phyloP scores from a whole-genome alignment of 1,140 invertebrate species.

The Hyphantria cunea region DNA sequence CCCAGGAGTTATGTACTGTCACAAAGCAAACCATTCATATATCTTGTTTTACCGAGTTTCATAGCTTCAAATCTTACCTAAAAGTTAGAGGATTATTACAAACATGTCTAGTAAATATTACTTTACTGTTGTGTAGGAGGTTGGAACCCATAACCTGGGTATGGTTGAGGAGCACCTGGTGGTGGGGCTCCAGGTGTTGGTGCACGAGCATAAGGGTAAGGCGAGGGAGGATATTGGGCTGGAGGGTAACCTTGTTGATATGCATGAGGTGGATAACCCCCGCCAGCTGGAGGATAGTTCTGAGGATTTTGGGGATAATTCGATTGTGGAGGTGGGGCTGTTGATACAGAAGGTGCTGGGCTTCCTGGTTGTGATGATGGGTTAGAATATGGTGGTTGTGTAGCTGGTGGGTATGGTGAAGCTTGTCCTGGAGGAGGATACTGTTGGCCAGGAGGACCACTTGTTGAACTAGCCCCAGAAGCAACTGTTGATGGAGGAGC shows the following conservation, averaged over 20 bases:
- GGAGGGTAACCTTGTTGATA: conserved; percentile 78
- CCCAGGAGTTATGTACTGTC: too few relatives aligned
- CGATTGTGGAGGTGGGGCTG: conserved; percentile 67
- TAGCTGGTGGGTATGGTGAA: conserved; percentile 71
- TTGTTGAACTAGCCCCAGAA: conserved; percentile 54
- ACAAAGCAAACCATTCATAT: too few relatives aligned
- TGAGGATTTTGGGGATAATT: conserved; percentile 72
- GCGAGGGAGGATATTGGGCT: conserved; percentile 75
- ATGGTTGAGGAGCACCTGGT: conserved; percentile 71
- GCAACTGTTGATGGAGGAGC: conserved; percentile 62
- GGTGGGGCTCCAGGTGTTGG: conserved; percentile 77
- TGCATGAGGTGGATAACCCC: conserved; percentile 77
- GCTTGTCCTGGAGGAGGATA: conserved; percentile 74
- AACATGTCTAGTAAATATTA: neutral
- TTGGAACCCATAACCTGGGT: conserved; percentile 79
- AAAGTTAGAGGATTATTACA: too few relatives aligned
- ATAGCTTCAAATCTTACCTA: too few relatives aligned
- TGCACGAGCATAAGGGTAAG: conserved; percentile 76
- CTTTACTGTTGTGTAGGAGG: conserved; percentile 74
- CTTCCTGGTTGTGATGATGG: conserved; percentile 79
- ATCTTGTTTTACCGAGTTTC: too few relatives aligned
- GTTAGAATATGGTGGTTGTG: conserved; percentile 79
- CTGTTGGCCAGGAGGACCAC: conserved; percentile 61
- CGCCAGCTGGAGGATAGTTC: conserved; percentile 70
- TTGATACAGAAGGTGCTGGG: conserved; percentile 72